Conservation (phyloP, 2,797 vertebrate species). For the Cyclura pinguis region DNA sequence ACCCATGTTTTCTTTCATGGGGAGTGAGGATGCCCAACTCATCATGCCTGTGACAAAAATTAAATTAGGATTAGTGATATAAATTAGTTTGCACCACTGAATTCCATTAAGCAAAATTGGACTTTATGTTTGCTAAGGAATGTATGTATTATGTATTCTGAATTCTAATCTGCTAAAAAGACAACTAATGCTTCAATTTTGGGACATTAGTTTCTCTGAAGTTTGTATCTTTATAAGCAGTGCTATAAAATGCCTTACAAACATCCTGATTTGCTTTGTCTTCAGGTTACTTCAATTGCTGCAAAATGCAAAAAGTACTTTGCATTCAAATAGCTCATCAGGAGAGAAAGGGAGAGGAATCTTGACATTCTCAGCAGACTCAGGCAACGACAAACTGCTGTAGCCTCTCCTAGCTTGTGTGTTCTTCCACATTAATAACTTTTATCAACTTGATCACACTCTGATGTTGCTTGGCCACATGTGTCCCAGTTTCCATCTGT, state of each 20-base stretch:
- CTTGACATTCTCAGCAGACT: no score
- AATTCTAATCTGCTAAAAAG: neutral
- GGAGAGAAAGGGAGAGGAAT: no score
- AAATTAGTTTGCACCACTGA: neutral
- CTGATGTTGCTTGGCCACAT: no score
- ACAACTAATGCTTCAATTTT: neutral
- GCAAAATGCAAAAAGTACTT: no score
- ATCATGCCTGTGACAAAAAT: neutral
- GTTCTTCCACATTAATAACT: no score
- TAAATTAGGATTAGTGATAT: neutral
- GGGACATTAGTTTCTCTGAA: neutral
- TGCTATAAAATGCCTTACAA: neutral
- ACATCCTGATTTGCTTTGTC: no score
- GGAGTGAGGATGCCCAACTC: neutral
- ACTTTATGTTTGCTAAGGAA: neutral
- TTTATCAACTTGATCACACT: no score
- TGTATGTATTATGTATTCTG: neutral
- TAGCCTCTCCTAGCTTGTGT: no score
- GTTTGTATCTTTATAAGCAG: neutral
- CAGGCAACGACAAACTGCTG: no score
- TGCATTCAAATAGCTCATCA: no score
- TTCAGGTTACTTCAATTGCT: no score
- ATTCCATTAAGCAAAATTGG: neutral
- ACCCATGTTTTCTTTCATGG: neutral
- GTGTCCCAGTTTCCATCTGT: no score